These are phyloP conservation scores for Sesia bembeciformis DNA, from an alignment of 2,888 invertebrate species.

Conservation along the genomic window DNA sequence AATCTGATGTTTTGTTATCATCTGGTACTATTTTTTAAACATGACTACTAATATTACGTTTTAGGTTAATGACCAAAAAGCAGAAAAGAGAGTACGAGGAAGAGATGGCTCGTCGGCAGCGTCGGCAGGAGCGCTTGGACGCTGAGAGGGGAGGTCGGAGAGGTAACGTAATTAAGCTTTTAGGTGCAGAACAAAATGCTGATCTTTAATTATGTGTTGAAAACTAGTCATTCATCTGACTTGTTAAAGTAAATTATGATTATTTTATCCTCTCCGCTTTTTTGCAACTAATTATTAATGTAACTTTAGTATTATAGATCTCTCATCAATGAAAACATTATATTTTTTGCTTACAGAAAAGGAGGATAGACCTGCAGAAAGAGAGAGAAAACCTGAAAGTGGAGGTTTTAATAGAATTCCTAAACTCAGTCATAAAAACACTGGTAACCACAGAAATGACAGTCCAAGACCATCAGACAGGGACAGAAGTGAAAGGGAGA, in stretches of 20 bases:
- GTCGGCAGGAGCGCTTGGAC: constrained; percentile 51
- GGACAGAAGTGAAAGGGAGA: constrained; percentile 27
- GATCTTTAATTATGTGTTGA: neutral
- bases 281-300: neutral
- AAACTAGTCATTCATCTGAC: neutral
- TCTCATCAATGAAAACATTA: neutral
- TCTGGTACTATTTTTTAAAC: too few relatives aligned
- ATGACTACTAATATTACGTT: neutral
- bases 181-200: neutral
- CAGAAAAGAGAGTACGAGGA: constrained; percentile 84
- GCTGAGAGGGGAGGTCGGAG: constrained; percentile 37
- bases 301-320: neutral
- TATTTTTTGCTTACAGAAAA: constrained; percentile 17
- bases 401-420: constrained; percentile 63
- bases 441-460: constrained; percentile 22
- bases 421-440: constrained; percentile 57
- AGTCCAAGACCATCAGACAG: constrained; percentile 30
- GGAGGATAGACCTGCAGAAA: constrained; percentile 39
- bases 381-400: constrained; percentile 41
- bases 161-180: constrained; percentile 17
- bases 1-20: too few relatives aligned
- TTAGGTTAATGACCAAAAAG: constrained; percentile 81
- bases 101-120: constrained; percentile 78
- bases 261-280: neutral
- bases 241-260: neutral